Evolutionary conservation across 2,888 invertebrate species (phyloP).

Genomic region (Monochamus alternatus): DNA sequence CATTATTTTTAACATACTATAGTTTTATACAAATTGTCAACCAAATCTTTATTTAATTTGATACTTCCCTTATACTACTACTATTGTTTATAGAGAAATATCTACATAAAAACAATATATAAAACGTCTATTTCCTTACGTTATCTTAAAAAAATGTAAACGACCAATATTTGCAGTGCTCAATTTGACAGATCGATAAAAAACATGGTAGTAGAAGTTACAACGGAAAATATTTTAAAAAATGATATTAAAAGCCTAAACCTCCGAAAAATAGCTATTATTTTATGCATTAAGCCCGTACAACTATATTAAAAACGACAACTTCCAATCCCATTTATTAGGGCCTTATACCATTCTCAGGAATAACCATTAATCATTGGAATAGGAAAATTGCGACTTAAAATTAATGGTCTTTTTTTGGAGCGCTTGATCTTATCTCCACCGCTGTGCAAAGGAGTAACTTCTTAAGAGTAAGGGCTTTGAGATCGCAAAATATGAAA

Average conservation of each 20-base stretch:
- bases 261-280: too few species aligned
- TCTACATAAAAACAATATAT: too few species aligned
- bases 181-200: background rate
- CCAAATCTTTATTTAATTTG: too few species aligned
- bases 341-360: constrained; percentile 24
- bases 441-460: constrained; percentile 17
- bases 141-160: too few species aligned
- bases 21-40: too few species aligned
- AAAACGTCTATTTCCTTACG: too few species aligned
- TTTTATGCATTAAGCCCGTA: constrained; percentile 18
- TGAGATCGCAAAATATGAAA: constrained; percentile 32
- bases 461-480: constrained; percentile 19
- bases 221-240: background rate
- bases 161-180: background rate
- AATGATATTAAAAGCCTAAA: too few species aligned
- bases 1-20: too few species aligned
- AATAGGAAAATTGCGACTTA: constrained; percentile 47
- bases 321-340: constrained; percentile 38
- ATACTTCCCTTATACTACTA: too few species aligned
- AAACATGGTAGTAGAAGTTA: background rate
- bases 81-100: too few species aligned
- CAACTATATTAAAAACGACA: constrained; percentile 34
- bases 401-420: constrained; percentile 47
- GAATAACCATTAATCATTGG: constrained; percentile 47
- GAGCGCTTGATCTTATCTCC: constrained; percentile 43